phyloP scores from a whole-genome alignment of 2,888 invertebrate genomes.

The Cryptocheilus praepositus region DNA sequence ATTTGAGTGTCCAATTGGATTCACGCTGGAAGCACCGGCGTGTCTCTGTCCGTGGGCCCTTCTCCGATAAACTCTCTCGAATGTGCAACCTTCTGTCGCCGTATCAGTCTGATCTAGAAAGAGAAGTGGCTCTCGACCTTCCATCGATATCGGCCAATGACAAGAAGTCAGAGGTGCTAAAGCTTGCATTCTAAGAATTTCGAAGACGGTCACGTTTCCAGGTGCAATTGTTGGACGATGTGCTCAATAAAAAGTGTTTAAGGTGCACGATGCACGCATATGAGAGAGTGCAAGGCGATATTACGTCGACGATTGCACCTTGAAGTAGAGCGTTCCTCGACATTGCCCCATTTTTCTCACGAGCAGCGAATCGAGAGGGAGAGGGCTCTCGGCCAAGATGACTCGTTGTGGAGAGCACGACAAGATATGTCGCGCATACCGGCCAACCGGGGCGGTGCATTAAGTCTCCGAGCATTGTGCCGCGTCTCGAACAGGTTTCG shows the following conservation, averaged over 20 bases:
- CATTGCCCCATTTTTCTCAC: slow-evolving; percentile 1
- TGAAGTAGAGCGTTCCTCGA: too few species aligned
- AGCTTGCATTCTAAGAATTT: too few species aligned
- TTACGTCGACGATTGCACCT: too few species aligned
- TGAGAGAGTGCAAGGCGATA: too few species aligned
- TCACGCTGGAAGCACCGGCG: slow-evolving; percentile 24
- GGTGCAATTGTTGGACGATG: too few species aligned
- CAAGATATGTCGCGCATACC: slow-evolving; percentile 45
- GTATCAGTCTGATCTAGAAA: neutral
- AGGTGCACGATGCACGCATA: too few species aligned
- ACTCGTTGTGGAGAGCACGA: slow-evolving; percentile 24
- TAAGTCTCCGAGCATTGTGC: slow-evolving; percentile 47
- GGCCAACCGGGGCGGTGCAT: slow-evolving; percentile 39
- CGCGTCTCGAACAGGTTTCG: slow-evolving; percentile 47
- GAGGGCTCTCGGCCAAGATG: slow-evolving; percentile 18
- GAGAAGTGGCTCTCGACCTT: slow-evolving; percentile 5
- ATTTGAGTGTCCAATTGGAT: slow-evolving; percentile 53
- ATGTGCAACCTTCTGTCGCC: slow-evolving; percentile 4
- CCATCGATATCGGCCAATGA: slow-evolving; percentile 3
- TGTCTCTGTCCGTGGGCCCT: neutral
- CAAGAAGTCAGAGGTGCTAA: neutral
- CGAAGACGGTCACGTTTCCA: too few species aligned
- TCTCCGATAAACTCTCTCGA: slow-evolving; percentile 3
- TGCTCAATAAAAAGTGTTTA: too few species aligned
- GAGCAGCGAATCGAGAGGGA: slow-evolving; percentile 5